phyloP scores from a whole-genome alignment of 2,888 invertebrate species.

The Sphecodes monilicornis region DNA sequence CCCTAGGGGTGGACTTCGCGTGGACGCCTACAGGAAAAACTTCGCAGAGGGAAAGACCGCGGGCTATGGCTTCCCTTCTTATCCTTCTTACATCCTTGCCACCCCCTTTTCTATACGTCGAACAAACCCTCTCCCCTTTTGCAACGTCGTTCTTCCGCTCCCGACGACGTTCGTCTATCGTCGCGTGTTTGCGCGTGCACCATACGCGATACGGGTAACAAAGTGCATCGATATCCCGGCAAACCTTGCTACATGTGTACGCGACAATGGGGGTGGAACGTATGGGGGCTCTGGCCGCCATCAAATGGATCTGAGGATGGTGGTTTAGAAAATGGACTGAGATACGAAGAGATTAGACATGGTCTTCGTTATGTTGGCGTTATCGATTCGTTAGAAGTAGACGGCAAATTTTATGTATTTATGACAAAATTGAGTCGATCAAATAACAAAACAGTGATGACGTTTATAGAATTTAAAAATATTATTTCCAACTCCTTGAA shows the following conservation, averaged over 20 bases:
- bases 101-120: slow-evolving; percentile 39
- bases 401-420: not conserved
- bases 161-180: slow-evolving; percentile 53
- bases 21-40: slow-evolving; percentile 63
- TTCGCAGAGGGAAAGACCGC: slow-evolving; percentile 76
- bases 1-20: slow-evolving; percentile 51
- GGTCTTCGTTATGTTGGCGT: not conserved
- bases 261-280: slow-evolving; percentile 31
- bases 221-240: slow-evolving; percentile 71
- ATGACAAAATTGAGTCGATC: not conserved
- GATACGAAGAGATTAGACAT: not conserved
- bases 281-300: not conserved
- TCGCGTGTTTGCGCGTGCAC: slow-evolving; percentile 67
- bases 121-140: slow-evolving; percentile 43
- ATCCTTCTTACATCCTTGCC: slow-evolving; percentile 64
- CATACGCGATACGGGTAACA: slow-evolving; percentile 78
- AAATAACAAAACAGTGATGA: no score
- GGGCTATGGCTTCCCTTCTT: slow-evolving; percentile 82
- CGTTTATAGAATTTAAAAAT: not conserved
- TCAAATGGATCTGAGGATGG: not conserved
- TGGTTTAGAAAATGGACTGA: not conserved
- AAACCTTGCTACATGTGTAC: slow-evolving; percentile 42
- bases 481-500: not conserved
- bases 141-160: slow-evolving; percentile 41
- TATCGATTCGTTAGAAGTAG: not conserved